Evolutionary conservation across 2,797 vertebrate genomes (phyloP).

Genomic region (Microctenopoma stevenorrisi): DNA sequence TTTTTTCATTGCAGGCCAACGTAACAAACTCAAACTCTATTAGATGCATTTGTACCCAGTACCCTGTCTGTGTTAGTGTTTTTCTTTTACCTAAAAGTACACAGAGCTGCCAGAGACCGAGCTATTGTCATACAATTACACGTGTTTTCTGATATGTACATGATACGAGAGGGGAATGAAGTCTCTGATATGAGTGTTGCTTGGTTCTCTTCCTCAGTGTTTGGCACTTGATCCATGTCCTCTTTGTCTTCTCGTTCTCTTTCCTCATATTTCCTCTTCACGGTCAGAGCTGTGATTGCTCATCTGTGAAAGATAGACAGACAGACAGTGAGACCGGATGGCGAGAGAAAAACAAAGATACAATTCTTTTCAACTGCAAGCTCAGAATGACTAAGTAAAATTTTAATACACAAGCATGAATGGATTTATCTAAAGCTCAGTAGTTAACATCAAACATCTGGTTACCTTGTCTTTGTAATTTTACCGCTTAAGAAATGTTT

Average conservation of each 20-base stretch:
- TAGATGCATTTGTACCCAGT: not conserved
- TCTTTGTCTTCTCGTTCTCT: conserved; percentile 36
- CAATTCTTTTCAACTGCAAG: conserved; percentile 41
- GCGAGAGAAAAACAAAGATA: conserved; percentile 53
- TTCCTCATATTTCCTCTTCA: conserved; percentile 82
- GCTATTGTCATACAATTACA: conserved; percentile 38
- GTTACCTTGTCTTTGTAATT: not conserved
- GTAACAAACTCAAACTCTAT: conserved; percentile 4
- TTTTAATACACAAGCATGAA: conserved; percentile 1
- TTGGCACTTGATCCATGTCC: conserved; percentile 70
- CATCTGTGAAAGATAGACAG: conserved; percentile 72
- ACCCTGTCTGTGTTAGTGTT: conserved; percentile 14
- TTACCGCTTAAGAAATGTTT: too few relatives aligned
- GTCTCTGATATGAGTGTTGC: conserved; percentile 39
- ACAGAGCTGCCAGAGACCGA: conserved; percentile 22
- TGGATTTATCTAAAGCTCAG: conserved; percentile 30
- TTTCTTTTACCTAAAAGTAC: conserved; percentile 2
- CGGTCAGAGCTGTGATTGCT: conserved; percentile 82
- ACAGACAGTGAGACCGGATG: conserved; percentile 21
- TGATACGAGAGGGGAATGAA: conserved; percentile 19
- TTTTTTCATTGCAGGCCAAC: conserved; percentile 5
- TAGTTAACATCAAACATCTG: conserved; percentile 8
- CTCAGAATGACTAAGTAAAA: conserved; percentile 55
- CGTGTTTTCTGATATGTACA: conserved; percentile 57
- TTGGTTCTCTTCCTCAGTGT: conserved; percentile 73